Evolutionary conservation across 2,797 vertebrate species (phyloP).

Genomic region (Crossoptilon crossoptilon): DNA sequence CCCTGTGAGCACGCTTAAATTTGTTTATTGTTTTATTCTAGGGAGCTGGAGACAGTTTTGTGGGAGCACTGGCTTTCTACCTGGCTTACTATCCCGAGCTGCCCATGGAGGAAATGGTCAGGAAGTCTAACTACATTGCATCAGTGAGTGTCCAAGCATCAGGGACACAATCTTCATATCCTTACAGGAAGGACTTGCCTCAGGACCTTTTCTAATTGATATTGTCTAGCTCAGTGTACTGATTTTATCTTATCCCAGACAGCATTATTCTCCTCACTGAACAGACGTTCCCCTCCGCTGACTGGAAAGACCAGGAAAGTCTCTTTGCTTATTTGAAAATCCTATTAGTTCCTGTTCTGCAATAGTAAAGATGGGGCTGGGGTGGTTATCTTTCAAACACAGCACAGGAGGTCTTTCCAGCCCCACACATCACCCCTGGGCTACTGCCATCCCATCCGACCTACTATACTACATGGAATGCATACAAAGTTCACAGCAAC

Average conservation of each 20-base stretch:
- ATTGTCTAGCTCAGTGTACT: not conserved
- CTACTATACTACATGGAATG: rapidly evolving
- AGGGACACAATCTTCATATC: slow-evolving; percentile 94
- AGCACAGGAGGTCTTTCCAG: not conserved
- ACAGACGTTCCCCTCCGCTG: not conserved
- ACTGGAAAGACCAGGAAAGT: not conserved
- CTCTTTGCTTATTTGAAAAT: not conserved
- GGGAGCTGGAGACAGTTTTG: slow-evolving; percentile 98
- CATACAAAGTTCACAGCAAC: not conserved
- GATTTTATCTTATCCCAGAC: slow-evolving; percentile 39
- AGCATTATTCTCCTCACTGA: not conserved
- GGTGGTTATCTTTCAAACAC: not conserved
- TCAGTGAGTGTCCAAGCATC: slow-evolving; percentile 86
- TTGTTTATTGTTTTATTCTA: slow-evolving; percentile 76
- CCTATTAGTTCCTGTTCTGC: not conserved
- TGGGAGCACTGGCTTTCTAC: slow-evolving; percentile 95
- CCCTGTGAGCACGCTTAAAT: not conserved
- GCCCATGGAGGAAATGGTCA: slow-evolving; percentile 90
- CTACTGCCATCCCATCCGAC: rapidly evolving
- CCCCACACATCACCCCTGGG: not conserved
- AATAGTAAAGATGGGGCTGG: not conserved
- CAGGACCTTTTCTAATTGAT: slow-evolving; percentile 81
- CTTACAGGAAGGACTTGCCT: slow-evolving; percentile 86
- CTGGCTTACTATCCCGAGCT: slow-evolving; percentile 87
- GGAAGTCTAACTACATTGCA: slow-evolving; percentile 89